Conservation (phyloP, 1,140 invertebrate species). For the Spodoptera litura region DNA sequence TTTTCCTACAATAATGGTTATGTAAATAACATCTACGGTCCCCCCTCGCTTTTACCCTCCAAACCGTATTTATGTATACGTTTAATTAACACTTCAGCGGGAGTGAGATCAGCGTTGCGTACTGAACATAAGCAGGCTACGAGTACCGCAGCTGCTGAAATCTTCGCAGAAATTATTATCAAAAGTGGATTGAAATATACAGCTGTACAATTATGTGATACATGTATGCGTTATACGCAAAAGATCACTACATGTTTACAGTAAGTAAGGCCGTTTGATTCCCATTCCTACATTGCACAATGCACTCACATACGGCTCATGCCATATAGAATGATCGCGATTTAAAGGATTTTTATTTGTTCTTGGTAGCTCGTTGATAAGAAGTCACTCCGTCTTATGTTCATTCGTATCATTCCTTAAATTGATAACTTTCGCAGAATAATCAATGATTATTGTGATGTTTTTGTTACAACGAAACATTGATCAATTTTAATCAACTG, state of each 20-base stretch:
- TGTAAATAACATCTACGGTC: constrained; percentile 67
- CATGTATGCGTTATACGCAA: constrained; percentile 51
- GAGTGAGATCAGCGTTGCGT: constrained; percentile 46
- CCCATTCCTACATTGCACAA: constrained; percentile 66
- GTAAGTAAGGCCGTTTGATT: constrained; percentile 62
- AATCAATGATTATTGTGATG: constrained; percentile 5
- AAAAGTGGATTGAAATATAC: constrained; percentile 48
- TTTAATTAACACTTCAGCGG: constrained; percentile 71
- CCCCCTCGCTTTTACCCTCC: constrained; percentile 61
- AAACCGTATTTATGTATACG: constrained; percentile 66
- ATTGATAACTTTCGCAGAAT: constrained; percentile 23
- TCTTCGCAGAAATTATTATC: constrained; percentile 47
- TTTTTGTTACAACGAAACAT: constrained; percentile 6
- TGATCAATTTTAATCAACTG: constrained; percentile 16
- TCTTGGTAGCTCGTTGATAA: constrained; percentile 5
- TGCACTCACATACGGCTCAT: constrained; percentile 52
- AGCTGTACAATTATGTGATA: constrained; percentile 18
- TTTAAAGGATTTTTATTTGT: constrained; percentile 49
- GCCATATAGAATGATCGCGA: constrained; percentile 41
- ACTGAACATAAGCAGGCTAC: constrained; percentile 27
- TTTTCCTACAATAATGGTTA: constrained; percentile 76
- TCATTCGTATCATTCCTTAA: constrained; percentile 18
- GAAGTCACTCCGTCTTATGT: background rate
- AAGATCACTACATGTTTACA: constrained; percentile 58
- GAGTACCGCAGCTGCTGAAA: constrained; percentile 41